Evolutionary conservation across 2,797 vertebrate genomes (phyloP).

Genomic region (Anabas testudineus): DNA sequence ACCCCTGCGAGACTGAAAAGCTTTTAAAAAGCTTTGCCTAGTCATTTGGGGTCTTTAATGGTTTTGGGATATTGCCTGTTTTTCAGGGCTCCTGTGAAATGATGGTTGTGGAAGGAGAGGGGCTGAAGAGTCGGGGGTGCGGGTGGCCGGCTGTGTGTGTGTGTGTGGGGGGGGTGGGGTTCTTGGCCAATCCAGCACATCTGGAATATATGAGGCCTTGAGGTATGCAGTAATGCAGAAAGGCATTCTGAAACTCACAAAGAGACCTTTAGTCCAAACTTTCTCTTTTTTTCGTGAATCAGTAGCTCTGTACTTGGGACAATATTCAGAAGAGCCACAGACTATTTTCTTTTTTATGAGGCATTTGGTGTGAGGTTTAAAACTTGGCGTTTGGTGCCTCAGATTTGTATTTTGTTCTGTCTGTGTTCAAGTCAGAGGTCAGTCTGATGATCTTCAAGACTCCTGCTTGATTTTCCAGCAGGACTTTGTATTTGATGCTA

Average conservation of each 20-base stretch:
- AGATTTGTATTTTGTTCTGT: conserved; percentile 42
- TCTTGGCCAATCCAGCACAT: conserved; percentile 85
- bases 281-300: conserved; percentile 66
- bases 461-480: neutral
- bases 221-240: conserved; percentile 88
- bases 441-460: conserved; percentile 5
- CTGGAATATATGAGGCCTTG: conserved; percentile 89
- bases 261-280: conserved; percentile 83
- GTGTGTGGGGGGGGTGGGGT: neutral
- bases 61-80: conserved; percentile 74
- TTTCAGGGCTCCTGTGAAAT: conserved; percentile 77
- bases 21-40: conserved; percentile 53
- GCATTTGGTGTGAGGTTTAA: conserved; percentile 67
- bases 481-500: neutral
- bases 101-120: conserved; percentile 46
- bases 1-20: conserved; percentile 45
- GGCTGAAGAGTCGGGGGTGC: conserved; percentile 65
- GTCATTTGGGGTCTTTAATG: conserved; percentile 74
- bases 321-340: conserved; percentile 75
- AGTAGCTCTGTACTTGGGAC: conserved; percentile 78
- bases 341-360: conserved; percentile 76
- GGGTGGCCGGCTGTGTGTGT: conserved; percentile 29
- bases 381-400: conserved; percentile 43
- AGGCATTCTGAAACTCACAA: conserved; percentile 86
- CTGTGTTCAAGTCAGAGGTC: conserved; percentile 25